Evolutionary conservation across 2,888 invertebrate species (phyloP).

Genomic region (Nasonovia ribisnigri): DNA sequence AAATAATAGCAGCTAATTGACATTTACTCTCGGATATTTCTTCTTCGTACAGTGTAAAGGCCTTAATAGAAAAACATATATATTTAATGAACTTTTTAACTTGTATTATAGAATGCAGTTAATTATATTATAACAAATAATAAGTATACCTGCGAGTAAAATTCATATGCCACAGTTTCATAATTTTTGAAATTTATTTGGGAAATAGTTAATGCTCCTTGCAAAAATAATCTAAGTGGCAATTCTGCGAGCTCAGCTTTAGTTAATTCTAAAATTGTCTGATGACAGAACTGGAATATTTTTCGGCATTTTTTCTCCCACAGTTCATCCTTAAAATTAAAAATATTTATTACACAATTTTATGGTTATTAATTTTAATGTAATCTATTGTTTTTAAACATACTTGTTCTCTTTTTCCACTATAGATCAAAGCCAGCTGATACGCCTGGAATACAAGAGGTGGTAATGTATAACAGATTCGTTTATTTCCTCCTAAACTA

Average conservation of each 20-base stretch:
- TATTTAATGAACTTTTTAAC: neutral
- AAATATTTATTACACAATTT: slow-evolving; percentile 23
- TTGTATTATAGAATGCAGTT: neutral
- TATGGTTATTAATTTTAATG: neutral
- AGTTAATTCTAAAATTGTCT: slow-evolving; percentile 92
- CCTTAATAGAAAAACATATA: slow-evolving; percentile 72
- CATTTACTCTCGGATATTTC: slow-evolving; percentile 98
- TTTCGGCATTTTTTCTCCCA: slow-evolving; percentile 99
- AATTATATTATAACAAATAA: neutral
- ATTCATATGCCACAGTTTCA: slow-evolving; percentile 98
- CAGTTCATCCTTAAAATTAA: slow-evolving; percentile 82
- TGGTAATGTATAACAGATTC: slow-evolving; percentile 92
- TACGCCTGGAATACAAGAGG: slow-evolving; percentile 95
- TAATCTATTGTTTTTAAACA: slow-evolving; percentile 61
- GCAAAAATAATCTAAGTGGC: slow-evolving; percentile 92
- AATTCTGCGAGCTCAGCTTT: slow-evolving; percentile 96
- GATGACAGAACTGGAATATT: slow-evolving; percentile 97
- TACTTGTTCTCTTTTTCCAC: slow-evolving; percentile 81
- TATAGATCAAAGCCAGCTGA: slow-evolving; percentile 87
- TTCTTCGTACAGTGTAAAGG: slow-evolving; percentile 97
- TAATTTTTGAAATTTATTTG: slow-evolving; percentile 94
- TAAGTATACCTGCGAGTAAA: slow-evolving; percentile 82
- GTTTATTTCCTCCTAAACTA: slow-evolving; percentile 87
- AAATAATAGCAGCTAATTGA: slow-evolving; percentile 93
- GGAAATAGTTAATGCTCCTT: slow-evolving; percentile 94